Evolutionary conservation across 2,797 vertebrate species (phyloP), one percentile per base, ranked within the genome.

Genomic region (Caiman crocodilus): DNA sequence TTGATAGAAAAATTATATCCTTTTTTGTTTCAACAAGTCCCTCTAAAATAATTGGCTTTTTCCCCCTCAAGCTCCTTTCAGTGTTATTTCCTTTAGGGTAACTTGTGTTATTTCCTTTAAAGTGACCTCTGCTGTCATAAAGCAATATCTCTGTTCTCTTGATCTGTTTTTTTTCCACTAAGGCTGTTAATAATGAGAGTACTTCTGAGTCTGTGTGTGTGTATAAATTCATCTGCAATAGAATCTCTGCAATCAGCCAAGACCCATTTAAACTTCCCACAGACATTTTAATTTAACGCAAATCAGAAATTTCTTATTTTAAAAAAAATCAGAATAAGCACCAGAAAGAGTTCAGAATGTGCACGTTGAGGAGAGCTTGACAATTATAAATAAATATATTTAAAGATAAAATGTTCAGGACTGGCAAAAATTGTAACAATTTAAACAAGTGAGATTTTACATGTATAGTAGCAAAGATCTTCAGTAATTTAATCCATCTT

Each of bases 1-100:
- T 85, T 89, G 67, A 75, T 14, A 9, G 61, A 90, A 67, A n/a
- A 80, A 84, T 56, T 74, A 60, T 4, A 91, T 6, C 23, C 0
- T 1, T 28, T 81, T 87, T 65, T 87, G 23, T 59, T 78, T 85
- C 79, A 80, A 2, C 71, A 87, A 61, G 7, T 82, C n/a, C 67
- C 82, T 61, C 30, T 42, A 74, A 91, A 93, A 85, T 75, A 90
- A 89, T 71, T 83, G 32, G n/a, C 56, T 57, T 76, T 50, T 63
- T 91, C 79, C 55, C 30, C 64, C 84, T 88, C 58, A 86, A 84
- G 59, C 9, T 6, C 74, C 10, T 1, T 4, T 10, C 60, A 2
- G 1, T 79, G 15, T 28, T 71, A 20, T 55, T 76, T 90, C 35
- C 79, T 94, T 76, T 57, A 35, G 67, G 11, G 78, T 76, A 30